Evolutionary conservation across 2,113 vertebrate species (phyloP).

Genomic region (Rhinoptilus africanus): DNA sequence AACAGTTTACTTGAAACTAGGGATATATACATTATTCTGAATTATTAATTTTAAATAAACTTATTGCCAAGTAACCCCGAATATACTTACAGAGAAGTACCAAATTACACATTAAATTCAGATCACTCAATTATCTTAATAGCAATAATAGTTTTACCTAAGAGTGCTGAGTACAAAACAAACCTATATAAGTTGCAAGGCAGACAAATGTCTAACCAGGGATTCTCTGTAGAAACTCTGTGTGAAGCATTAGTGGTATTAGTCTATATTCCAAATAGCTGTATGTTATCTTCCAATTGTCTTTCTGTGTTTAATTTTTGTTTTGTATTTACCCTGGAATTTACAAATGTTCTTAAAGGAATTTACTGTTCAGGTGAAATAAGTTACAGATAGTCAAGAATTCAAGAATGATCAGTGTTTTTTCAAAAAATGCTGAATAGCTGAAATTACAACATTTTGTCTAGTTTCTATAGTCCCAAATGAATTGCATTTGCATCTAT

Average conservation of each 20-base stretch:
- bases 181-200: not conserved
- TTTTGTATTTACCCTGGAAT: not conserved
- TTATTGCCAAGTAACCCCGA: not conserved
- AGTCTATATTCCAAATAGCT: not conserved
- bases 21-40: not conserved
- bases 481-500: not conserved
- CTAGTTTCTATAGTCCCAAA: not conserved
- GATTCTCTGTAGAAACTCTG: not conserved
- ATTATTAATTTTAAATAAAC: conserved; percentile 1
- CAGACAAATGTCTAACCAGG: not conserved
- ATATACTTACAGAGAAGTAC: not conserved
- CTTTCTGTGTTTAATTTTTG: not conserved
- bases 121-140: not conserved
- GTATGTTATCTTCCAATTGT: not conserved
- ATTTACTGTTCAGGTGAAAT: not conserved
- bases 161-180: not conserved
- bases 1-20: not conserved
- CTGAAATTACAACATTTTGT: not conserved
- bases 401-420: not conserved
- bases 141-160: not conserved
- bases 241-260: not conserved
- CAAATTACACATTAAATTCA: not conserved
- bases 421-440: not conserved
- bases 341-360: not conserved
- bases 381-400: not conserved